Evolutionary conservation across 1,140 invertebrate species (phyloP).

Genomic region (Berghia stephanieae): DNA sequence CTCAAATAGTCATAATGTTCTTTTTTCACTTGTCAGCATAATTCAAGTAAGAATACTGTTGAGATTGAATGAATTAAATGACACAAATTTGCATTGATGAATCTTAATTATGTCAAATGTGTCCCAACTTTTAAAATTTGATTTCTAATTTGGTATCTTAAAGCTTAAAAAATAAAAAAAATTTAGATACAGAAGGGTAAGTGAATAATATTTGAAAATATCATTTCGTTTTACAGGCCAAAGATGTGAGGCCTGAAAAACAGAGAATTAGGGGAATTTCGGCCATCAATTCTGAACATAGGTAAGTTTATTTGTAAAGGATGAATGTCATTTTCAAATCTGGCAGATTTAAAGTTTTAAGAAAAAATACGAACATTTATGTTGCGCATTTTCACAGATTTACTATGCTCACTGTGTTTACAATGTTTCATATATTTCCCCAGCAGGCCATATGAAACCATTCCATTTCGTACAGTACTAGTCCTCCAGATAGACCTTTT

Average conservation of each 20-base stretch:
- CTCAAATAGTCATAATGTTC: neutral
- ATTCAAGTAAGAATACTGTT: neutral
- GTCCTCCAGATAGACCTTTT: too few species aligned
- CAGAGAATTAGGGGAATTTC: slow-evolving; percentile 73
- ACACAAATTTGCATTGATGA: too few species aligned
- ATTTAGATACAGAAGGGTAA: neutral
- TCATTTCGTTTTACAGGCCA: slow-evolving; percentile 48
- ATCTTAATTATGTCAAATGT: too few species aligned
- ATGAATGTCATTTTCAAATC: too few species aligned
- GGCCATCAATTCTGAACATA: slow-evolving; percentile 67
- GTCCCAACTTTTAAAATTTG: too few species aligned
- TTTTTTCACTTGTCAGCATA: neutral
- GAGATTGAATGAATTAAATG: neutral
- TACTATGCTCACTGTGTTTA: too few species aligned
- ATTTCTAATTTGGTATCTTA: neutral
- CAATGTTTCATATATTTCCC: too few species aligned
- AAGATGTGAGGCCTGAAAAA: slow-evolving; percentile 71
- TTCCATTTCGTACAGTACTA: too few species aligned
- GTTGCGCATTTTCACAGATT: neutral
- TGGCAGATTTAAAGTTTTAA: neutral
- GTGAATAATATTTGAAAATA: neutral
- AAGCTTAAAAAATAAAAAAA: neutral
- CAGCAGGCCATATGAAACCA: too few species aligned
- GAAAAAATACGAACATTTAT: neutral
- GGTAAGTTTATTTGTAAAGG: slow-evolving; percentile 40